Evolutionary conservation across 1,140 invertebrate species (phyloP).

Genomic region (Halesus radiatus): DNA sequence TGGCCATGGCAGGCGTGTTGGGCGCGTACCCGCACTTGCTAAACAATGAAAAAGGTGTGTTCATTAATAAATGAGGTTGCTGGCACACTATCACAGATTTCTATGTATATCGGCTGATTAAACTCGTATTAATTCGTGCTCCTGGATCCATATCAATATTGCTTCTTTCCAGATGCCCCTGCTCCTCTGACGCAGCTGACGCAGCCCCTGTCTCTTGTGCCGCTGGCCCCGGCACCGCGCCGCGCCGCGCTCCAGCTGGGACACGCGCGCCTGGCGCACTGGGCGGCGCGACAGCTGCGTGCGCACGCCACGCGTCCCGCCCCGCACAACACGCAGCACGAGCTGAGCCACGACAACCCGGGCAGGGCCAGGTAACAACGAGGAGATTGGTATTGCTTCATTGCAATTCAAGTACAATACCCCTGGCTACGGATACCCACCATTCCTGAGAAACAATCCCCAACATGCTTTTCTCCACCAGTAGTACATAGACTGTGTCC

Average conservation of each 20-base stretch:
- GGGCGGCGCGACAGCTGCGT: constrained; percentile 45
- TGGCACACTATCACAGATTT: too few relatives aligned
- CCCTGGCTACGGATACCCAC: too few relatives aligned
- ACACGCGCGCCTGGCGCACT: constrained; percentile 45
- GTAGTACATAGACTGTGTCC: too few relatives aligned
- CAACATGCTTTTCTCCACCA: too few relatives aligned
- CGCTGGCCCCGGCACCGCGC: constrained; percentile 43
- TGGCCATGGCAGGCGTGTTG: constrained; percentile 63
- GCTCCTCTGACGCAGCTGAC: not conserved
- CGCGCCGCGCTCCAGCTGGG: constrained; percentile 48
- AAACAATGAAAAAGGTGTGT: not conserved
- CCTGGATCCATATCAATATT: too few relatives aligned
- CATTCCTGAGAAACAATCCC: too few relatives aligned
- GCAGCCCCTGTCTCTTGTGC: constrained; percentile 19
- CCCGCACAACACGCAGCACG: constrained; percentile 41
- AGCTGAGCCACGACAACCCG: constrained; percentile 45
- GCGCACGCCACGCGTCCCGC: constrained; percentile 42
- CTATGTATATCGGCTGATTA: too few relatives aligned
- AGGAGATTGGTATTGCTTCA: constrained; percentile 20
- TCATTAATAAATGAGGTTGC: too few relatives aligned
- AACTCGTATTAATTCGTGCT: too few relatives aligned
- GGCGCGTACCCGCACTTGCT: constrained; percentile 50
- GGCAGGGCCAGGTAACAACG: constrained; percentile 52
- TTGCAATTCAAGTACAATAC: too few relatives aligned
- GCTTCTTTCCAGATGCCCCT: too few relatives aligned